These are phyloP conservation scores for Agelaius phoeniceus DNA, from an alignment of 2,113 vertebrate species.

Conservation along the genomic window DNA sequence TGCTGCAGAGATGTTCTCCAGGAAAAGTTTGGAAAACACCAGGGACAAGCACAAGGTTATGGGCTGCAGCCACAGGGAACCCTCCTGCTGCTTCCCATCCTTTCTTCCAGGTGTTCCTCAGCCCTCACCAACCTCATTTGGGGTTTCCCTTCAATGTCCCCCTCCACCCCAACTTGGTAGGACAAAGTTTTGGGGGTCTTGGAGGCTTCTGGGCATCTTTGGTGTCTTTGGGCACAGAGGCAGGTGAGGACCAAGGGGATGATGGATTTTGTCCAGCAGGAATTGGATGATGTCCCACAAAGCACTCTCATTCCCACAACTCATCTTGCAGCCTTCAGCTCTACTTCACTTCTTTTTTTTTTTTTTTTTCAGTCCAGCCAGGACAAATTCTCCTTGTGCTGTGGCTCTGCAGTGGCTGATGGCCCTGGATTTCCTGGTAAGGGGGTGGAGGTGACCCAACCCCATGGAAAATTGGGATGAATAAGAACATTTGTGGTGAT, in stretches of 20 bases:
- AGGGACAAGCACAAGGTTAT: fast-evolving
- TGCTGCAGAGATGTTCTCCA: not conserved
- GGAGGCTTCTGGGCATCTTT: not conserved
- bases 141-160: not conserved
- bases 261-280: slow-evolving; percentile 56
- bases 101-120: not conserved
- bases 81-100: fast-evolving
- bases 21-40: fast-evolving
- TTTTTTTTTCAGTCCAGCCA: not conserved
- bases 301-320: slow-evolving; percentile 59
- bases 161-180: fast-evolving
- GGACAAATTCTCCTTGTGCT: slow-evolving; percentile 43
- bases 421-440: not conserved
- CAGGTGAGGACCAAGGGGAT: not conserved
- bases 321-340: slow-evolving; percentile 51
- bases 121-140: not conserved
- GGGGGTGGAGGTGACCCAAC: not conserved
- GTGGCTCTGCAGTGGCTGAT: not conserved
- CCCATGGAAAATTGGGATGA: fast-evolving
- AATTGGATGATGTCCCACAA: slow-evolving; percentile 60
- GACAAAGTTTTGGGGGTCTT: not conserved
- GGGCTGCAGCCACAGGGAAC: fast-evolving
- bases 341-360: not conserved
- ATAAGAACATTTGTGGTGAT: fast-evolving
- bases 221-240: not conserved